Percentiles rank a stretch among this genome's conserved stretches.
These are phyloP conservation scores for Stenchaetothrips biformis DNA, from an alignment of 2,888 invertebrate species.

Conservation along the genomic window DNA sequence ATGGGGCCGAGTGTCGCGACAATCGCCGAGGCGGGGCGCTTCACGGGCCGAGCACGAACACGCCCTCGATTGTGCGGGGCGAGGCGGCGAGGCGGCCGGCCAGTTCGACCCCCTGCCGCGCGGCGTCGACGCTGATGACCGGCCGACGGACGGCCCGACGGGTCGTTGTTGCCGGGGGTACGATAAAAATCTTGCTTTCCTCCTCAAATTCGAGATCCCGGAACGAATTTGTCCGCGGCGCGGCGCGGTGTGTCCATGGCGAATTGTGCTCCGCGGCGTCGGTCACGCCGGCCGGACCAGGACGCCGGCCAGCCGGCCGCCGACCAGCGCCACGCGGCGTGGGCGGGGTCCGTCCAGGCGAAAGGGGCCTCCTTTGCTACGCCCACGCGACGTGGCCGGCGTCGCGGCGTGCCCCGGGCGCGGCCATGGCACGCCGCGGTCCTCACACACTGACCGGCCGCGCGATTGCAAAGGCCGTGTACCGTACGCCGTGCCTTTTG, in stretches of 20 bases:
- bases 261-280: neutral
- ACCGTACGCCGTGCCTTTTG: too few species aligned
- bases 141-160: neutral
- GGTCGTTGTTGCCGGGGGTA: neutral
- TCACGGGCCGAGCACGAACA: neutral
- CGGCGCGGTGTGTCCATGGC: neutral
- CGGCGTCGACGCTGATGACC: neutral
- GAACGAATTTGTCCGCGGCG: slow-evolving; percentile 1
- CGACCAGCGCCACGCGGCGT: too few species aligned
- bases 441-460: too few species aligned
- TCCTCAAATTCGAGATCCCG: slow-evolving; percentile 9
- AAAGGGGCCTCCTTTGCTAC: too few species aligned
- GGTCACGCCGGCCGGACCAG: too few species aligned
- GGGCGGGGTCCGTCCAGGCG: too few species aligned
- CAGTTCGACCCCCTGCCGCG: neutral
- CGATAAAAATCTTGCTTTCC: neutral
- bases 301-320: too few species aligned
- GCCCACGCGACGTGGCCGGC: too few species aligned
- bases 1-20: neutral
- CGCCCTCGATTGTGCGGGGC: neutral
- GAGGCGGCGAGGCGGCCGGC: neutral
- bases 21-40: neutral
- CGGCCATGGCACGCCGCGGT: too few species aligned
- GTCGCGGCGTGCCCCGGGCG: too few species aligned
- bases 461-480: too few species aligned